Percentiles rank a stretch among this genome's conserved stretches.
phyloP scores from a whole-genome alignment of 2,888 invertebrate genomes.

The Cryptocephalus primarius region DNA sequence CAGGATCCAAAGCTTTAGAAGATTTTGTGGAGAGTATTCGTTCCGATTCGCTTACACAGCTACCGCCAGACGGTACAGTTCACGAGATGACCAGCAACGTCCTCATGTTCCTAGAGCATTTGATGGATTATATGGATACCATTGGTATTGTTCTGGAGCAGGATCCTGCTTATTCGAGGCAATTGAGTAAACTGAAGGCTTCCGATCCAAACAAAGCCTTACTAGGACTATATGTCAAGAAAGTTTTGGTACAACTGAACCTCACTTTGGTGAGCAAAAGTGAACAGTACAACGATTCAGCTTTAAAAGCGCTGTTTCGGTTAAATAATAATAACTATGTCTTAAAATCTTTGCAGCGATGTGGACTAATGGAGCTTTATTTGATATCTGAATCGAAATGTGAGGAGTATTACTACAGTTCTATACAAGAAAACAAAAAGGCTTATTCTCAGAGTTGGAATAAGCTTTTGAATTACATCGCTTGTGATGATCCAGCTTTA shows the following conservation, averaged over 20 bases:
- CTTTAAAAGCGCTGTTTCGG: conserved; percentile 79
- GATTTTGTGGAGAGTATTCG: conserved; percentile 86
- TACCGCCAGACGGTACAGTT: conserved; percentile 96
- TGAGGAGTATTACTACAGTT: conserved; percentile 74
- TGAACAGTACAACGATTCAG: conserved; percentile 79
- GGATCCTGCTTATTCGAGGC: conserved; percentile 46
- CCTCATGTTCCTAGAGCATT: conserved; percentile 80
- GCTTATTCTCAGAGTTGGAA: conserved; percentile 71
- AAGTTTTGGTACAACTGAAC: conserved; percentile 82
- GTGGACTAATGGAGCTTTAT: conserved; percentile 71
- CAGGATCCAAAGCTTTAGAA: conserved; percentile 80
- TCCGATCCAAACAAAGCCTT: conserved; percentile 52
- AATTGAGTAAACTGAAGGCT: conserved; percentile 40
- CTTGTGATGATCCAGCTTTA: conserved; percentile 55
- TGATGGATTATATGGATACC: conserved; percentile 67
- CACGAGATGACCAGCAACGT: conserved; percentile 94
- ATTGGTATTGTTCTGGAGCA: conserved; percentile 57
- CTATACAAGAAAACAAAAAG: conserved; percentile 75
- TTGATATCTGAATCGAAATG: conserved; percentile 75
- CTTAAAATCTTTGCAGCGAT: conserved; percentile 81
- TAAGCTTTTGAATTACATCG: conserved; percentile 64
- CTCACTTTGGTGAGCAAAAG: conserved; percentile 82
- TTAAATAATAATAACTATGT: conserved; percentile 93
- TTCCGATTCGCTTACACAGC: conserved; percentile 62
- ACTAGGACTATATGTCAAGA: conserved; percentile 73